phyloP scores from a whole-genome alignment of 2,888 invertebrate genomes.

The Chloromyia formosa region DNA sequence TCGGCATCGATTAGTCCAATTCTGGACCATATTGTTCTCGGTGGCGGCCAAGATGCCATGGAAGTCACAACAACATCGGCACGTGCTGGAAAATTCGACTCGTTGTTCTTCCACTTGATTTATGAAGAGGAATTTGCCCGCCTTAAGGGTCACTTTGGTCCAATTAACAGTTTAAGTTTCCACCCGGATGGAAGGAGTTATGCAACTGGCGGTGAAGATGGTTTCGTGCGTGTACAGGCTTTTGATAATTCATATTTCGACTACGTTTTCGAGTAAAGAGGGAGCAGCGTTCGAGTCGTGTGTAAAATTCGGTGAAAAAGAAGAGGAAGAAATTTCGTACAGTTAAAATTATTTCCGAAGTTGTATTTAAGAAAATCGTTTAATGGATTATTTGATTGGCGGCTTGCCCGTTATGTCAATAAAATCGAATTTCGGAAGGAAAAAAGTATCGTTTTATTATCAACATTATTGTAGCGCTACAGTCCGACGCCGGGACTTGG shows the following conservation, averaged over 20 bases:
- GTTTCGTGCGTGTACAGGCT: constrained; percentile 94
- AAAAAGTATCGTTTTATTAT: no score
- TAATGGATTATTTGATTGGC: no score
- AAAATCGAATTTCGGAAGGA: no score
- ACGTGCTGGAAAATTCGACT: constrained; percentile 96
- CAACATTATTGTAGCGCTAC: no score
- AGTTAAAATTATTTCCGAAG: no score
- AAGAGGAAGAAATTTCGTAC: not conserved
- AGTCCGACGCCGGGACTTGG: no score
- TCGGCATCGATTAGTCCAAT: constrained; percentile 97
- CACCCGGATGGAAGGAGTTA: constrained; percentile 98
- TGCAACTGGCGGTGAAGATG: constrained; percentile 98
- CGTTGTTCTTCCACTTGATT: constrained; percentile 90
- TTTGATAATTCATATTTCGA: constrained; percentile 98
- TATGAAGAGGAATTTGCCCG: constrained; percentile 97
- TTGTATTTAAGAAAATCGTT: no score
- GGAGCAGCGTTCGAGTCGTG: not conserved
- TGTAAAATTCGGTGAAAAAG: not conserved
- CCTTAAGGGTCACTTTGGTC: constrained; percentile 99
- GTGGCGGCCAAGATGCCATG: constrained; percentile 99
- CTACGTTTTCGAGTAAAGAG: constrained; percentile 85
- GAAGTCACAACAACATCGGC: constrained; percentile 96
- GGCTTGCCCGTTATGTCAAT: no score
- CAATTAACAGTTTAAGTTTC: constrained; percentile 97
- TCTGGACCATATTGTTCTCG: constrained; percentile 94